Conservation (phyloP, 2,888 invertebrate genomes). For the Antheraea yamamai region DNA sequence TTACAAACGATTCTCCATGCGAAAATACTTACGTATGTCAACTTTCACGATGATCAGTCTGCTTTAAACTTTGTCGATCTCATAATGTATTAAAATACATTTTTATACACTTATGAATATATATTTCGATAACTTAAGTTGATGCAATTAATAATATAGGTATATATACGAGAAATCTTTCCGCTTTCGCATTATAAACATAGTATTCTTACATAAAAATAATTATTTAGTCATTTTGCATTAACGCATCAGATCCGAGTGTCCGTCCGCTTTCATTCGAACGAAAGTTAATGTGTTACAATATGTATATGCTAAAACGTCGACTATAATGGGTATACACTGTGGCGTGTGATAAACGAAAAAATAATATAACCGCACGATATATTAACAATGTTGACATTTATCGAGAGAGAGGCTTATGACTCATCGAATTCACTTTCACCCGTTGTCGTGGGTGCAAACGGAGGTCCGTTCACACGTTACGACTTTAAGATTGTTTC, state of each 20-base stretch:
- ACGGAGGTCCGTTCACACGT: conserved; percentile 8
- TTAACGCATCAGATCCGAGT: conserved; percentile 39
- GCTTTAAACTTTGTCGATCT: too few relatives aligned
- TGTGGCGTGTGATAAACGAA: conserved; percentile 2
- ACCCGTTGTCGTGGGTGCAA: conserved; percentile 38
- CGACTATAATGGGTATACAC: conserved; percentile 27
- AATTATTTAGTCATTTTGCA: conserved; percentile 32
- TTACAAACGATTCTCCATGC: too few relatives aligned
- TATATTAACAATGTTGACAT: conserved; percentile 47
- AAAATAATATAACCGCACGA: conserved; percentile 20
- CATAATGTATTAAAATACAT: too few relatives aligned
- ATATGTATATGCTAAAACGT: conserved; percentile 59
- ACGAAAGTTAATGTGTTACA: conserved; percentile 56
- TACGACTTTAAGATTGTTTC: conserved; percentile 1
- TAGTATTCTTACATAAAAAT: conserved; percentile 18
- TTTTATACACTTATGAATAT: not conserved
- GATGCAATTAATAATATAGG: not conserved
- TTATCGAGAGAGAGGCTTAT: conserved; percentile 60
- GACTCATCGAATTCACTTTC: conserved; percentile 74
- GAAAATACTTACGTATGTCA: too few relatives aligned
- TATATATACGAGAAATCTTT: not conserved
- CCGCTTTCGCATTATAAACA: not conserved
- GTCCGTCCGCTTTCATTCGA: conserved; percentile 49
- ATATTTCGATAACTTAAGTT: not conserved
- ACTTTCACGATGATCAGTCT: too few relatives aligned